Evolutionary conservation across 1,140 invertebrate genomes (phyloP).

Genomic region (Agrypnia vestita): DNA sequence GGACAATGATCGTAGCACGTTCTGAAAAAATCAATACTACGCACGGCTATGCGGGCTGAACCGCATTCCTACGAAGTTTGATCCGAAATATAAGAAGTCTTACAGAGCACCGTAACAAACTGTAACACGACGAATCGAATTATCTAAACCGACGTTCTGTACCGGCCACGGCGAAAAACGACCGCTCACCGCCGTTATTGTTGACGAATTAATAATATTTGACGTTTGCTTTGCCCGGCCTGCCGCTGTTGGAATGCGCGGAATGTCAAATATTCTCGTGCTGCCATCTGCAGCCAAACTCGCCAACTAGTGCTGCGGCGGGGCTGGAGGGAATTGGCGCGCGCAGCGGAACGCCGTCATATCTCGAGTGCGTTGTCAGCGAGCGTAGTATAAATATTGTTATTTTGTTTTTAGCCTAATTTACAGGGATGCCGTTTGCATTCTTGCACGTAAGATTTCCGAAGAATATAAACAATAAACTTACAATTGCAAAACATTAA

Average conservation of each 20-base stretch:
- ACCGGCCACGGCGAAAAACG: slow-evolving; percentile 40
- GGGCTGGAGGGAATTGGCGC: slow-evolving; percentile 4
- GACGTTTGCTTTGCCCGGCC: slow-evolving; percentile 73
- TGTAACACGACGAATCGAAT: slow-evolving; percentile 5
- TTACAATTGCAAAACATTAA: too few species aligned
- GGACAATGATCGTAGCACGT: slow-evolving; percentile 40
- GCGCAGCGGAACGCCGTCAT: neutral
- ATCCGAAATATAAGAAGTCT: slow-evolving; percentile 40
- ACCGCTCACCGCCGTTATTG: slow-evolving; percentile 69
- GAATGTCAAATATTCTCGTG: slow-evolving; percentile 73
- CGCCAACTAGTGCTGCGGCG: slow-evolving; percentile 59
- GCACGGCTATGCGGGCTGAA: slow-evolving; percentile 40
- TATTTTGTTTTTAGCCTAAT: too few species aligned
- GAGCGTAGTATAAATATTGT: too few species aligned
- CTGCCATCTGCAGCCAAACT: slow-evolving; percentile 70
- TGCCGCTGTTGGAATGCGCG: slow-evolving; percentile 70
- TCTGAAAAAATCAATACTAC: slow-evolving; percentile 56
- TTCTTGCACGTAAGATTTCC: too few species aligned
- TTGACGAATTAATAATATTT: slow-evolving; percentile 74
- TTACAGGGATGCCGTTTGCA: too few species aligned
- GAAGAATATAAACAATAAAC: too few species aligned
- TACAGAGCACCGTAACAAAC: slow-evolving; percentile 39
- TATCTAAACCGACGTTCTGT: slow-evolving; percentile 25
- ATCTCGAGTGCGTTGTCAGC: too few species aligned
- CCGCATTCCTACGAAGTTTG: slow-evolving; percentile 51